Conservation (phyloP, 2,888 invertebrate genomes). For the Pogonocherus hispidulus region DNA sequence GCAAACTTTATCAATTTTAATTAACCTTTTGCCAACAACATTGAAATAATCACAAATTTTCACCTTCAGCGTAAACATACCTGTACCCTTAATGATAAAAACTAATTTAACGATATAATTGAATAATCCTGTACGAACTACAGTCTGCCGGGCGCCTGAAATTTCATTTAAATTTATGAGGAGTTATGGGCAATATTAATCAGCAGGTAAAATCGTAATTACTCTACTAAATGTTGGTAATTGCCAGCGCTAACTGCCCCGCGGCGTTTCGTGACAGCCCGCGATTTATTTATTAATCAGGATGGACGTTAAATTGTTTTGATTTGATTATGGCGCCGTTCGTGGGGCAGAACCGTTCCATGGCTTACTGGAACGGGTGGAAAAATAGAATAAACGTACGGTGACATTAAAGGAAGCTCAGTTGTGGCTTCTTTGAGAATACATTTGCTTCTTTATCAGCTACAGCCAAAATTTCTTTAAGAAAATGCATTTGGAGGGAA, state of each 20-base stretch:
- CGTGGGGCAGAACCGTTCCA: too few species aligned
- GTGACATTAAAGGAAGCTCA: too few species aligned
- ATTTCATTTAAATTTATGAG: background rate
- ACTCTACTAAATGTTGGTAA: background rate
- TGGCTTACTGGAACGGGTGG: too few species aligned
- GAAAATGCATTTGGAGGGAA: too few species aligned
- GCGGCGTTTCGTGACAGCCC: background rate
- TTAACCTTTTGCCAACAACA: too few species aligned
- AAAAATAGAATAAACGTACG: too few species aligned
- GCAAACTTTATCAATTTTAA: too few species aligned
- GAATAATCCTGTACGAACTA: background rate
- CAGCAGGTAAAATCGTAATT: background rate
- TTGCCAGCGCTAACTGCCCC: background rate
- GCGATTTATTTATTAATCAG: background rate
- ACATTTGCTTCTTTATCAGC: too few species aligned
- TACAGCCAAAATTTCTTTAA: too few species aligned
- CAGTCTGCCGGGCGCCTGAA: background rate
- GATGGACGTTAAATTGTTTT: background rate
- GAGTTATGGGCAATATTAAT: background rate
- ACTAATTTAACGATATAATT: background rate
- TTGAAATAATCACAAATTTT: too few species aligned
- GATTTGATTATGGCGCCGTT: background rate
- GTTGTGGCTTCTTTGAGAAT: too few species aligned
- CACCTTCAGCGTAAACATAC: too few species aligned
- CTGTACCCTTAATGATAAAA: background rate